These are phyloP conservation scores for Melanocharis versteri DNA, from an alignment of 2,113 vertebrate species.

Conservation along the genomic window DNA sequence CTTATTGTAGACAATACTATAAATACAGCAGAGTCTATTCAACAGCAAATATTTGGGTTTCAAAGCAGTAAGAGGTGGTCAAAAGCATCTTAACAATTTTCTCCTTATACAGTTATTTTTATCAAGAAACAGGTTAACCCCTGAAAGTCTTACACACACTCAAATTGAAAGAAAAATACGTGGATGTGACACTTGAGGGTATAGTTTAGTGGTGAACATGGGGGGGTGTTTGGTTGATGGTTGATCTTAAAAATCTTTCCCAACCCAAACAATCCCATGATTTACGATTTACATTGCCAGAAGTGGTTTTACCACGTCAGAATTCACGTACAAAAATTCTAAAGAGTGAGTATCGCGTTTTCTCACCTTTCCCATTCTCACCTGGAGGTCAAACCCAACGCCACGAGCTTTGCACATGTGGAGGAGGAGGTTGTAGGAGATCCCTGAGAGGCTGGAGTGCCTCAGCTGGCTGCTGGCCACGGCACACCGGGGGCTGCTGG, in stretches of 20 bases:
- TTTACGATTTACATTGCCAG: background rate
- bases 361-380: constrained; percentile 15
- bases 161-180: background rate
- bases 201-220: background rate
- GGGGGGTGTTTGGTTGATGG: background rate
- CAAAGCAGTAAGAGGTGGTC: background rate
- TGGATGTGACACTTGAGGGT: too few relatives aligned
- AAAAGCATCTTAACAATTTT: background rate
- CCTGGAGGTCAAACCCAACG: constrained; percentile 84
- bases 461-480: constrained; percentile 77
- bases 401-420: constrained; percentile 79
- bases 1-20: background rate
- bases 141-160: background rate
- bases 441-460: constrained; percentile 78
- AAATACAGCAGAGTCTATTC: background rate
- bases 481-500: constrained; percentile 54
- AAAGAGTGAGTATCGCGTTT: fast-evolving
- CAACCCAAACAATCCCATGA: background rate
- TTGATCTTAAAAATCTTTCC: background rate
- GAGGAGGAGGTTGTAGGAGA: constrained; percentile 80
- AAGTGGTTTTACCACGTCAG: background rate
- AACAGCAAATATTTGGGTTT: background rate
- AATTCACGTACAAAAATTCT: background rate
- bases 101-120: background rate
- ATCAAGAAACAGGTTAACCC: background rate